Percentiles rank a stretch among this genome's conserved stretches.
Conservation (phyloP, 2,113 vertebrate species). For the Mirza zaza region DNA sequence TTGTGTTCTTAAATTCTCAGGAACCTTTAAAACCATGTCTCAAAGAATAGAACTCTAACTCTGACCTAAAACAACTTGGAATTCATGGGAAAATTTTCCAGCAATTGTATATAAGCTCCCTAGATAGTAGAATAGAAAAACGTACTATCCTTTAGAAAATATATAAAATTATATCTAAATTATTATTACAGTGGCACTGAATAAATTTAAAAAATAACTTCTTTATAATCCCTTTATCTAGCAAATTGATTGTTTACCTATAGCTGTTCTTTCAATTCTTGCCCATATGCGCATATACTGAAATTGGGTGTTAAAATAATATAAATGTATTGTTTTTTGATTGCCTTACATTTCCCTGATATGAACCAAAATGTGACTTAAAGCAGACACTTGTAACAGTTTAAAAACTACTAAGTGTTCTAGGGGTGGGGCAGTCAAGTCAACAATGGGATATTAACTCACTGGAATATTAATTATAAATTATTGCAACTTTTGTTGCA, state of each 20-base stretch:
- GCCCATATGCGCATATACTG: neutral
- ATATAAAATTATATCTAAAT: neutral
- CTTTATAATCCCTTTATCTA: neutral
- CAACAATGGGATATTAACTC: neutral
- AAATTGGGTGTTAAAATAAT: neutral
- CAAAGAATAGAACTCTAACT: neutral
- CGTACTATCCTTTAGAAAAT: neutral
- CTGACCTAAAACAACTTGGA: neutral
- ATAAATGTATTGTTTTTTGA: neutral
- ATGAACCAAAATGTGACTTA: neutral
- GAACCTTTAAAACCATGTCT: neutral
- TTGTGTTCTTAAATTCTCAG: neutral
- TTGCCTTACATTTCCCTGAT: neutral
- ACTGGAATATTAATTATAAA: neutral
- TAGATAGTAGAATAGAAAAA: neutral
- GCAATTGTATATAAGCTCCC: neutral
- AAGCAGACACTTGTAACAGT: neutral
- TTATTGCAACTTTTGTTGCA: neutral
- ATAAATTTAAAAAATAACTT: neutral
- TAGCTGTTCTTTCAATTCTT: neutral
- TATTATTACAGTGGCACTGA: neutral
- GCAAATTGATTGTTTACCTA: neutral
- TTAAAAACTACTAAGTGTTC: neutral
- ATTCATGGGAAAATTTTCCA: neutral
- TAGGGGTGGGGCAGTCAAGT: neutral